Evolutionary conservation across 2,888 invertebrate genomes (phyloP), one percentile per base, ranked within the genome.

Genomic region (Chaetogeoica ovagalla): DNA sequence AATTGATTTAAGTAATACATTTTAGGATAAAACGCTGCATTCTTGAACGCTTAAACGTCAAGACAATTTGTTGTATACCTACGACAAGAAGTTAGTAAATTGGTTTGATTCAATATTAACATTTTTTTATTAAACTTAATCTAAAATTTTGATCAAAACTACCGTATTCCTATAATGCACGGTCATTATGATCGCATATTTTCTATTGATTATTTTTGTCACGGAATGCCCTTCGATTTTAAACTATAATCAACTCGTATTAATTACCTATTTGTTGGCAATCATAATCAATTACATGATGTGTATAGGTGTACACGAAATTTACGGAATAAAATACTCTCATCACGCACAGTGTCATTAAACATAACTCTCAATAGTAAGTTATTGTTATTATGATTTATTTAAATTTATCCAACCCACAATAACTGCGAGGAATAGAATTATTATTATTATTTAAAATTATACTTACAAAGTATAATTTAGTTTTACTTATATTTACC

Each of bases 271-370:
- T 62, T 63, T 52, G 30, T 63, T 60, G 13, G 23, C n/a, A 52
- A 52, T 55, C 17, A 48, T 62, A 57, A 57, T 75, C 43, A 39
- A 57, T 57, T 11, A 66, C 30, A 30, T 59, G 7, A 68, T 59
- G 15, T 30, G 4, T 30, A 30, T 59, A 76, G 68, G 76, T 21
- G 15, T 43, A 43, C 9, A 21, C 21, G 1, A 21, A 21, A 21
- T 1, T 17, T 5, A 37, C 57, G 68, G 39, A 65, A 30, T 68
- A 17, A 59, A 59, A 39, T 75, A 75, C 17, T 57, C 75, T 75
- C 21, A 59, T 75, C 66, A 66, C 59, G 66, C 23, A 59, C 39
- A 75, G 62, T 19, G 66, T 75, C 66, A 68, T 57, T 59, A 57
- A 66, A 68, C 43, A 59, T 23, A 52, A 48, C n/a, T 23, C 48